Evolutionary conservation across 2,888 invertebrate species (phyloP).

Genomic region (Pheosia gnoma): DNA sequence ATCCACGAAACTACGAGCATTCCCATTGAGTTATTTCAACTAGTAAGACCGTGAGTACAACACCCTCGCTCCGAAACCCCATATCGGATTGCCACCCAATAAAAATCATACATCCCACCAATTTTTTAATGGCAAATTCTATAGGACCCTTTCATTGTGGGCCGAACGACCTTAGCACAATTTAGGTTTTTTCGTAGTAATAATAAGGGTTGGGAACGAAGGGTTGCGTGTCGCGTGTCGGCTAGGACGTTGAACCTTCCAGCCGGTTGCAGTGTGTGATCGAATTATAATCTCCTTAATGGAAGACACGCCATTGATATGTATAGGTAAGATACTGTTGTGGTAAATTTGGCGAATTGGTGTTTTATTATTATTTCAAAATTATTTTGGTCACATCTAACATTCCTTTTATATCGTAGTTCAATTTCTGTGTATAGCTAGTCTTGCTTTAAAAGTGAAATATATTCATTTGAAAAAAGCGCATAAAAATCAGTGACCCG

Average conservation of each 20-base stretch:
- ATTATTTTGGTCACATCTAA: no score
- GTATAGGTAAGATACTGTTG: background rate
- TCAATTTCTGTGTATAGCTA: no score
- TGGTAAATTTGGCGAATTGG: background rate
- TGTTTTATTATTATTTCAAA: background rate
- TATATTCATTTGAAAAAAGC: no score
- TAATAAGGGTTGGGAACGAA: slow-evolving; percentile 57
- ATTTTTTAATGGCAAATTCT: slow-evolving; percentile 30
- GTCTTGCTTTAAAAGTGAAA: no score
- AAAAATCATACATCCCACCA: slow-evolving; percentile 29
- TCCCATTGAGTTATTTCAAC: background rate
- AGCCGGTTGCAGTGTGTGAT: slow-evolving; percentile 25
- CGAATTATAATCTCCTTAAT: slow-evolving; percentile 34
- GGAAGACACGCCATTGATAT: slow-evolving; percentile 13
- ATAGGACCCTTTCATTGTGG: slow-evolving; percentile 33
- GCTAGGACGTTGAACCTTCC: slow-evolving; percentile 67
- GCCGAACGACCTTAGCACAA: slow-evolving; percentile 49
- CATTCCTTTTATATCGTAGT: background rate
- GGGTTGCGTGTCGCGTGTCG: slow-evolving; percentile 70
- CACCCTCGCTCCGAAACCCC: slow-evolving; percentile 25
- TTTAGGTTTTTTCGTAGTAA: slow-evolving; percentile 55
- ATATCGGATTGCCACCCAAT: slow-evolving; percentile 42
- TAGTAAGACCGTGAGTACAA: no score
- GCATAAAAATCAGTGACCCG: no score
- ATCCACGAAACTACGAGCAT: background rate